Base-by-base conservation (phyloP, 1,140 invertebrate species). In the Drosophila sulfurigaster region DNA sequence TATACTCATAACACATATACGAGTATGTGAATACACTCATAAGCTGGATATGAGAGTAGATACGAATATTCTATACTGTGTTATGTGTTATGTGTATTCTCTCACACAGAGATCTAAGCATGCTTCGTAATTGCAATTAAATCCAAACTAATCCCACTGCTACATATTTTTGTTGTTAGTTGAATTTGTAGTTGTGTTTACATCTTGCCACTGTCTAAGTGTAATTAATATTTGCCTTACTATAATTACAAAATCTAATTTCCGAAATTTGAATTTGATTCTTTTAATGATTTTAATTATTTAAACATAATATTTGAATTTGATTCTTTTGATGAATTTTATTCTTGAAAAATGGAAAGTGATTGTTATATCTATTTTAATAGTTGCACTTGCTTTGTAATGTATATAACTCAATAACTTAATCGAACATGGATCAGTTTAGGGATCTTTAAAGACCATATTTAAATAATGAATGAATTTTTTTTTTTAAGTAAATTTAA, bases 81-180 rank as follows among this genome's bases (percentile, higher is more conserved):
- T 32, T 32, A 8, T 32, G 32, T 32, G 32, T 25, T 25, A 25
- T 25, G 32, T 32, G 32, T 8, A 3, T 38, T 20, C 3, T 6
- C 8, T 3, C 35, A 57, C 16, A 41, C 15, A 20, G 13, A 56
- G 30, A 48, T 63, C 16, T 11, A 35, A 11, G 13, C 58, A 54
- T 15, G n/a, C 6, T 41, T 46, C 51, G 30, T 70, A 63, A 56
- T 46, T 63, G 49, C 49, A 54, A 63, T 46, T 54, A 54, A 45
- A 67, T 43, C 48, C 32, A 20, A 46, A 8, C 49, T 25, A 63
- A 54, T 62, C 20, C 48, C 10, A 20, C 16, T 41, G 32, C 54
- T 15, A 38, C 10, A 41, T 41, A 25, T 10, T 57, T 41, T 54
- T 54, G 25, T 13, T 54, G 11, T 32, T 54, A 54, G 51, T 54